A percentile compares a stretch with the other conserved stretches of the same genome.
phyloP scores from a whole-genome alignment of 2,113 vertebrate genomes.

The Pithys albifrons region DNA sequence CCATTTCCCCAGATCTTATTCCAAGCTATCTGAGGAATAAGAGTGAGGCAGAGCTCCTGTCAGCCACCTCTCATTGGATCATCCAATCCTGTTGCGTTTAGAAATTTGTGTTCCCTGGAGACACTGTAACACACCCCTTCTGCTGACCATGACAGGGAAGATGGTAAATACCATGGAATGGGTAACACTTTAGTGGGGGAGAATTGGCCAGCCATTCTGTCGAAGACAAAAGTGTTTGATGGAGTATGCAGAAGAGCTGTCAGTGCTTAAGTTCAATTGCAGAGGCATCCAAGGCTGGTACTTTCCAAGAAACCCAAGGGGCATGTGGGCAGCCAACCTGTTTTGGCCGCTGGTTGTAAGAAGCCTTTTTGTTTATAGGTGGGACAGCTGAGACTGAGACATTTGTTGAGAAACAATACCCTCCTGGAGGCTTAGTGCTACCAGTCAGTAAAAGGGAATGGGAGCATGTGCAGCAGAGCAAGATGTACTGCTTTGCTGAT shows the following conservation, averaged over 20 bases:
- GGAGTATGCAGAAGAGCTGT: background rate
- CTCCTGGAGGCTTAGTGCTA: background rate
- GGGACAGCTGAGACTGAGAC: background rate
- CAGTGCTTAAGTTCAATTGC: background rate
- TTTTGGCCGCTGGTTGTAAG: background rate
- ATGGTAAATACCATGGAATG: background rate
- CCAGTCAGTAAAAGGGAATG: background rate
- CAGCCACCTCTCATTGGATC: background rate
- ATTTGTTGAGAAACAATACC: background rate
- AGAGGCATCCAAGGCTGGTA: background rate
- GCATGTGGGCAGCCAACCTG: background rate
- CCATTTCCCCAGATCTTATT: background rate
- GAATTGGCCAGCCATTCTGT: background rate
- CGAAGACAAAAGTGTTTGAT: background rate
- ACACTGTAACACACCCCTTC: background rate
- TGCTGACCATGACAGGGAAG: background rate
- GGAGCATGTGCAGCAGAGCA: background rate
- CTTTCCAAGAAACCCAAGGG: background rate
- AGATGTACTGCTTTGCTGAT: background rate
- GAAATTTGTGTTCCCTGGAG: background rate
- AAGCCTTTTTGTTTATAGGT: background rate
- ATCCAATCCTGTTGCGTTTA: background rate
- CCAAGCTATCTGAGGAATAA: background rate
- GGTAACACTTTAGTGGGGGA: background rate
- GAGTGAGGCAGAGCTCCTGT: background rate